These are phyloP conservation scores for Listronotus oregonensis DNA, from an alignment of 1,140 invertebrate species.

Conservation along the genomic window DNA sequence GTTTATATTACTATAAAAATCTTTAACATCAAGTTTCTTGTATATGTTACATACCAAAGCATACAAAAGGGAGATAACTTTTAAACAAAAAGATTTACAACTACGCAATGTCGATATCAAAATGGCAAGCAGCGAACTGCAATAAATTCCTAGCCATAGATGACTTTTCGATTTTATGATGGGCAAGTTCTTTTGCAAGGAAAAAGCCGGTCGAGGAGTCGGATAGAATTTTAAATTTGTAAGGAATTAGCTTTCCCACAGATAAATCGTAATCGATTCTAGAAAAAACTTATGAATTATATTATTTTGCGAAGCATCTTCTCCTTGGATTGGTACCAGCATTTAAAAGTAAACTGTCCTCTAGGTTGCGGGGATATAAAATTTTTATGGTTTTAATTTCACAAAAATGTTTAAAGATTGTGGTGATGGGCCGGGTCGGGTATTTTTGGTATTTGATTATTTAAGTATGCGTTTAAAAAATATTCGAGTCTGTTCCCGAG, in stretches of 20 bases:
- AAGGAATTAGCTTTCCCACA: constrained; percentile 24
- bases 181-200: constrained; percentile 14
- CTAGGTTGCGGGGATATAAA: too few species aligned
- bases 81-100: constrained; percentile 7
- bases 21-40: not conserved
- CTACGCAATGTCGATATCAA: constrained; percentile 16
- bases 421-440: too few species aligned
- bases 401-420: too few species aligned
- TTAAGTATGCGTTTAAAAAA: too few species aligned
- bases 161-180: constrained; percentile 23
- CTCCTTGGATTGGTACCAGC: too few species aligned
- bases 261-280: constrained; percentile 12
- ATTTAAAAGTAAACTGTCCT: too few species aligned
- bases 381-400: too few species aligned
- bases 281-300: constrained; percentile 7
- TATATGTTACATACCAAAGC: constrained; percentile 6
- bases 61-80: constrained; percentile 4
- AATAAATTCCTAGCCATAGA: constrained; percentile 20
- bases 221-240: constrained; percentile 20
- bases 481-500: too few species aligned
- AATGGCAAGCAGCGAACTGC: constrained; percentile 11
- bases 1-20: too few species aligned
- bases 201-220: constrained; percentile 9
- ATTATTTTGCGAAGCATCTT: not conserved
- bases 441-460: too few species aligned